These are phyloP conservation scores for Danionella cerebrum DNA, from an alignment of 2,113 vertebrate species.

Conservation along the genomic window DNA sequence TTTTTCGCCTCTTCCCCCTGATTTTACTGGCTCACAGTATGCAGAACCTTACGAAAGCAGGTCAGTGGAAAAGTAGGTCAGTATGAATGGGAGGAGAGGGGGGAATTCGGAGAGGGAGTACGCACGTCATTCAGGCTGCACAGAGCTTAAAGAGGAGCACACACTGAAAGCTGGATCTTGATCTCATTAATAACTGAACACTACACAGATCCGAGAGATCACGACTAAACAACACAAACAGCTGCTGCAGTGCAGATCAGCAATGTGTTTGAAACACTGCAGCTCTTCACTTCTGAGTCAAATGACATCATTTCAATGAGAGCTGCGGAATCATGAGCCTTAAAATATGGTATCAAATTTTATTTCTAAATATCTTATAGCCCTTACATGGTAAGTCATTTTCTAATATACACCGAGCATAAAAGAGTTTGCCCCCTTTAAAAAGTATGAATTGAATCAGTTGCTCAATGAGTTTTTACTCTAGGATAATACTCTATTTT, in stretches of 20 bases:
- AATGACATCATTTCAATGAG: too few relatives aligned
- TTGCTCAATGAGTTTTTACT: too few relatives aligned
- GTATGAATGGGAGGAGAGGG: constrained; percentile 38
- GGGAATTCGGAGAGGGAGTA: constrained; percentile 20
- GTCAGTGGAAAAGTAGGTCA: constrained; percentile 65
- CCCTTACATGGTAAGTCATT: too few relatives aligned
- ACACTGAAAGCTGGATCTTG: constrained; percentile 40
- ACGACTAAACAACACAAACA: background rate
- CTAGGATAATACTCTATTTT: too few relatives aligned
- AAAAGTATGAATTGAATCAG: too few relatives aligned
- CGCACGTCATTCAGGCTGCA: constrained; percentile 5
- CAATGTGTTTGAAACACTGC: background rate
- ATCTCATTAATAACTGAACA: constrained; percentile 18
- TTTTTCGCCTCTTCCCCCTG: background rate
- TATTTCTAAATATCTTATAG: too few relatives aligned
- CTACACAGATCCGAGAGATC: background rate
- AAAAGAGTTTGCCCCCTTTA: too few relatives aligned
- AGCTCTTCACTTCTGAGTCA: background rate
- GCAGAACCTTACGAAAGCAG: constrained; percentile 50
- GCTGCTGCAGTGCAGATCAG: background rate
- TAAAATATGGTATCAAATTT: too few relatives aligned
- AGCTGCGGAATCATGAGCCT: too few relatives aligned
- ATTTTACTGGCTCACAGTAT: constrained; percentile 37
- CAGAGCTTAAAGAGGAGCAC: background rate
- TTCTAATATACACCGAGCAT: too few relatives aligned